Percentiles rank a stretch among this genome's conserved stretches.
Evolutionary conservation across 2,113 vertebrate genomes (phyloP).

Genomic region (Dicentrarchus labrax): DNA sequence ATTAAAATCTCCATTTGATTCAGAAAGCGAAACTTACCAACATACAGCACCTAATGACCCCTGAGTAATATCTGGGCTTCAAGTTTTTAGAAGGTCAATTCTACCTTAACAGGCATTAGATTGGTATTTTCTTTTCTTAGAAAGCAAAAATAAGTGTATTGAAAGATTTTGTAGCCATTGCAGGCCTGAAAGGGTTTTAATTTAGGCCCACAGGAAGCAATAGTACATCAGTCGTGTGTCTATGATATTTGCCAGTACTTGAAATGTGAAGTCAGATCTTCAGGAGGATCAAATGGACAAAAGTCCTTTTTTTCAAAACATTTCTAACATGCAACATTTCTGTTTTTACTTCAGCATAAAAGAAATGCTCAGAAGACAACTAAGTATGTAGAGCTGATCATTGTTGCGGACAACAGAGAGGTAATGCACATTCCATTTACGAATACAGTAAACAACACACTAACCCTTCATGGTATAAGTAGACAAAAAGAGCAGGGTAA

Average conservation of each 20-base stretch:
- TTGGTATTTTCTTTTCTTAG: not conserved
- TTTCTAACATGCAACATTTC: conserved; percentile 26
- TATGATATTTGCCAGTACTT: not conserved
- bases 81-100: not conserved
- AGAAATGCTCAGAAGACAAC: conserved; percentile 92
- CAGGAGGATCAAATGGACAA: not conserved
- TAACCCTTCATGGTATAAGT: not conserved
- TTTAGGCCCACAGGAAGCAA: not conserved
- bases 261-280: not conserved
- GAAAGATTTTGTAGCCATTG: not conserved
- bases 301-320: not conserved
- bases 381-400: conserved; percentile 97
- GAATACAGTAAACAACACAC: conserved; percentile 2
- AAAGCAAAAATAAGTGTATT: not conserved
- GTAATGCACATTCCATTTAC: conserved; percentile 80
- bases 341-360: conserved; percentile 87
- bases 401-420: conserved; percentile 98
- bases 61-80: conserved; percentile 24
- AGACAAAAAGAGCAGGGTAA: conserved; percentile 25
- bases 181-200: not conserved
- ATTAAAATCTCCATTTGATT: conserved; percentile 58
- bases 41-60: conserved; percentile 44
- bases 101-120: not conserved
- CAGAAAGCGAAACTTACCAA: conserved; percentile 42
- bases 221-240: not conserved